A percentile compares a stretch with the other conserved stretches of the same genome.
Conservation (phyloP, 2,113 vertebrate species). For the Aegotheles bennettii region DNA sequence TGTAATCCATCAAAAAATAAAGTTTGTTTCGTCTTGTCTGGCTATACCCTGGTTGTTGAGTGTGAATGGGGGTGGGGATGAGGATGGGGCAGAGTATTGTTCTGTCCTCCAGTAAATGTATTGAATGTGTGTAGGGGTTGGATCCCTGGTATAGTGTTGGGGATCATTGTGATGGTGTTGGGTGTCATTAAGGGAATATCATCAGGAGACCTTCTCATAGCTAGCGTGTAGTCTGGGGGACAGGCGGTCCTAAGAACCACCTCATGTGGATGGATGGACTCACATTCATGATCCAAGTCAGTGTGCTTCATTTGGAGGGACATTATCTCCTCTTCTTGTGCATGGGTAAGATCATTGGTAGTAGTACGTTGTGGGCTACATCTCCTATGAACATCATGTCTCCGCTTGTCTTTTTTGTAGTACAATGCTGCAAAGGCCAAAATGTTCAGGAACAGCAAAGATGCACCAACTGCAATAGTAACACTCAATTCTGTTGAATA, state of each 20-base stretch:
- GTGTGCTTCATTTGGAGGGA: constrained; percentile 99
- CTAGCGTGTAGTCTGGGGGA: constrained; percentile 97
- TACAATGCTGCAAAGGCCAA: constrained; percentile 95
- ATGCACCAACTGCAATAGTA: constrained; percentile 96
- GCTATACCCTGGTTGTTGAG: constrained; percentile 99
- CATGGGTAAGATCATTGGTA: constrained; percentile 92
- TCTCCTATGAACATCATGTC: constrained; percentile 92
- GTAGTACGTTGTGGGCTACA: constrained; percentile 94
- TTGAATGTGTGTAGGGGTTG: constrained; percentile 95
- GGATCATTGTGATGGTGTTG: constrained; percentile 99
- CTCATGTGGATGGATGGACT: constrained; percentile 93
- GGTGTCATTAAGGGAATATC: constrained; percentile 99
- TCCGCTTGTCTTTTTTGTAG: constrained; percentile 98
- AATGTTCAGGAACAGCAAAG: constrained; percentile 96
- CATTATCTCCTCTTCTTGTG: constrained; percentile 99
- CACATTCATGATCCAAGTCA: constrained; percentile 95
- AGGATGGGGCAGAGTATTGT: constrained; percentile 93
- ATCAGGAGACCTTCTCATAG: constrained; percentile 97
- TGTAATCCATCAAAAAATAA: constrained; percentile 83
- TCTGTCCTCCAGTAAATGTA: constrained; percentile 94
- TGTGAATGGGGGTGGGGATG: constrained; percentile 96
- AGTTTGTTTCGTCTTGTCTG: constrained; percentile 81
- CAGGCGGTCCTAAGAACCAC: constrained; percentile 97
- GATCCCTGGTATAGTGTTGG: constrained; percentile 95
- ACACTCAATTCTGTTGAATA: constrained; percentile 97